phyloP scores from a whole-genome alignment of 2,797 vertebrate species.

The Argyrosomus regius region DNA sequence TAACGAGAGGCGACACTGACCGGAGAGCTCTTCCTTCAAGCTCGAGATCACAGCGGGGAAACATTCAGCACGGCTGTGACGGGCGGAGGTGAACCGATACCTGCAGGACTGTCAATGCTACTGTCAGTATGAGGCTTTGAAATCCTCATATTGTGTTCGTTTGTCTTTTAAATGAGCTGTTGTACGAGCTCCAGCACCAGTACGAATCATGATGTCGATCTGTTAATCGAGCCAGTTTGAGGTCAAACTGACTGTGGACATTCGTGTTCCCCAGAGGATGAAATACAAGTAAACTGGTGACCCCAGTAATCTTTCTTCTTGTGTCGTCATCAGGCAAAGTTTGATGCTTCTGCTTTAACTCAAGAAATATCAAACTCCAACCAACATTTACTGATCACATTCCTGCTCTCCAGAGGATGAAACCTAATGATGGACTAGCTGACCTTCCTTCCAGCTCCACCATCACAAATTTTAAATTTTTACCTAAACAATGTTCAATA shows the following conservation, averaged over 20 bases:
- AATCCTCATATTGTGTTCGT: neutral
- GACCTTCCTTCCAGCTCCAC: neutral
- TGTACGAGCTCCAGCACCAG: neutral
- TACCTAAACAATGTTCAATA: no score
- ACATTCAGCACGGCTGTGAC: constrained; percentile 9
- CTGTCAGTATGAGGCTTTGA: no score
- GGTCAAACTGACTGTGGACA: no score
- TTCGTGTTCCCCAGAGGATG: constrained; percentile 8
- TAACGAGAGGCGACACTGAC: constrained; percentile 42
- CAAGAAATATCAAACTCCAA: no score
- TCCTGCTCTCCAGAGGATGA: constrained; percentile 12
- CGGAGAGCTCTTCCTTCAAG: constrained; percentile 42
- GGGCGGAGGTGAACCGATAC: no score
- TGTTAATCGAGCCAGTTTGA: neutral
- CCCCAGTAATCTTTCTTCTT: no score
- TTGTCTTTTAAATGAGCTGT: neutral
- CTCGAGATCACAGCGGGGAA: constrained; percentile 44
- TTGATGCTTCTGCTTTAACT: no score
- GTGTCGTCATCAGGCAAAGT: no score
- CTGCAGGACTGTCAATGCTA: no score
- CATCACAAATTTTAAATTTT: neutral
- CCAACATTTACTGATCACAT: no score
- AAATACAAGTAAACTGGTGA: neutral
- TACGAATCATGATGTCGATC: neutral
- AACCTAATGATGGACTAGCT: no score